phyloP scores from a whole-genome alignment of 1,140 invertebrate species.

The Drosophila takahashii region DNA sequence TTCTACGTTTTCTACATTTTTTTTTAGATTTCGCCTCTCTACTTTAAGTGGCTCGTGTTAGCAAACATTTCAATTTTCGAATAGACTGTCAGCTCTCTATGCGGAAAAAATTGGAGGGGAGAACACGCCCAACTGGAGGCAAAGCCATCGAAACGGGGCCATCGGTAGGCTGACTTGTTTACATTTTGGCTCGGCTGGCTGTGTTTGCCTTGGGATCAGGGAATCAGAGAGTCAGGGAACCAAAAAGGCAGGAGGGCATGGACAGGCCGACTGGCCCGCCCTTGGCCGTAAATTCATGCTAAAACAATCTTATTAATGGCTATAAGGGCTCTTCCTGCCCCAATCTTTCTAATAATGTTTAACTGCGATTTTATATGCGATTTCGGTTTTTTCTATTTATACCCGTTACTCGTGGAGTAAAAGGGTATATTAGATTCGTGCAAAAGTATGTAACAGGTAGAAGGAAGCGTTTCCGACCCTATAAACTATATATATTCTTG shows the following conservation, averaged over 20 bases:
- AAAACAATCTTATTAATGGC: conserved; percentile 82
- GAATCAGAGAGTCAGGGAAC: background rate
- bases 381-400: conserved; percentile 29
- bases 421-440: too few relatives aligned
- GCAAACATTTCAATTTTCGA: conserved; percentile 81
- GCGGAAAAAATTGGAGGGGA: conserved; percentile 6
- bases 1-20: conserved; percentile 29
- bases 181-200: conserved; percentile 57
- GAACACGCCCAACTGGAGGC: conserved; percentile 26
- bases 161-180: conserved; percentile 59
- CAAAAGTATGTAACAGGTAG: too few relatives aligned
- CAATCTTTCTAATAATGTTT: conserved; percentile 73
- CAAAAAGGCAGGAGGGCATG: background rate
- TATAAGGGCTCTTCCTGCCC: conserved; percentile 49
- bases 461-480: too few relatives aligned
- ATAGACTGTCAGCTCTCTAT: conserved; percentile 47
- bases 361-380: conserved; percentile 77
- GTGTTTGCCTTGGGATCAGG: conserved; percentile 39
- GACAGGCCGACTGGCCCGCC: conserved; percentile 12
- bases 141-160: conserved; percentile 44
- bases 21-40: conserved; percentile 1
- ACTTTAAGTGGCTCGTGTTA: conserved; percentile 67
- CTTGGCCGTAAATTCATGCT: conserved; percentile 77
- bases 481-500: too few relatives aligned
- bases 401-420: too few relatives aligned